These are phyloP conservation scores for Lepidothrix coronata DNA, from an alignment of 2,113 vertebrate species.

Conservation along the genomic window DNA sequence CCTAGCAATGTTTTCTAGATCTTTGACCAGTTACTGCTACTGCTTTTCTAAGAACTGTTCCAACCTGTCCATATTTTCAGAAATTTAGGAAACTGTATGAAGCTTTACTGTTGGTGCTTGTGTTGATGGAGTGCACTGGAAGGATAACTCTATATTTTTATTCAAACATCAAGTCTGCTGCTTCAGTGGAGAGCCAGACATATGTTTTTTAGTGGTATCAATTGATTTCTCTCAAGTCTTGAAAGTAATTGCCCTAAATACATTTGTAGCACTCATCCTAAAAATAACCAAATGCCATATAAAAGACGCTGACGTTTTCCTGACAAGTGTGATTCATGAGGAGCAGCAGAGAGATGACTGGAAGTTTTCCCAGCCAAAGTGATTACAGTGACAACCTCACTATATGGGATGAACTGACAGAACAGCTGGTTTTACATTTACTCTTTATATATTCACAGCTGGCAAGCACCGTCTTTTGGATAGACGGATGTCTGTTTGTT, in stretches of 20 bases:
- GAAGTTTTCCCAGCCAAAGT: constrained; percentile 59
- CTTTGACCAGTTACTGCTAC: not conserved
- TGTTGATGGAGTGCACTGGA: not conserved
- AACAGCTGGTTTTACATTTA: constrained; percentile 66
- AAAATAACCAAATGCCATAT: constrained; percentile 37
- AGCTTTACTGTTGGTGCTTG: not conserved
- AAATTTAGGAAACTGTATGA: not conserved
- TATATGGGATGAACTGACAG: constrained; percentile 39
- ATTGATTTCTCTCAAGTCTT: constrained; percentile 31
- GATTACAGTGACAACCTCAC: constrained; percentile 46
- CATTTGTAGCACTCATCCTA: not conserved
- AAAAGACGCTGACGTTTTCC: constrained; percentile 18
- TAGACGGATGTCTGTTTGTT: constrained; percentile 48
- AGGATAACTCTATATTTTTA: not conserved
- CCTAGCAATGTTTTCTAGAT: not conserved
- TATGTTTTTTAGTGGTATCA: constrained; percentile 9
- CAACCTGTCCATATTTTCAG: not conserved
- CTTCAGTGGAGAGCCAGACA: constrained; percentile 1
- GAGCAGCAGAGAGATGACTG: constrained; percentile 39
- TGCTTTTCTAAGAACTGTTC: not conserved
- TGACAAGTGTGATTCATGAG: constrained; percentile 55
- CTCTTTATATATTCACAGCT: constrained; percentile 53
- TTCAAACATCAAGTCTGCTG: constrained; percentile 4
- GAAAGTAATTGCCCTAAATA: constrained; percentile 48
- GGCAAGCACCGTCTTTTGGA: constrained; percentile 35